A percentile compares a stretch with the other conserved stretches of the same genome.
Conservation (phyloP, 2,113 vertebrate species). For the Scatophagus argus region DNA sequence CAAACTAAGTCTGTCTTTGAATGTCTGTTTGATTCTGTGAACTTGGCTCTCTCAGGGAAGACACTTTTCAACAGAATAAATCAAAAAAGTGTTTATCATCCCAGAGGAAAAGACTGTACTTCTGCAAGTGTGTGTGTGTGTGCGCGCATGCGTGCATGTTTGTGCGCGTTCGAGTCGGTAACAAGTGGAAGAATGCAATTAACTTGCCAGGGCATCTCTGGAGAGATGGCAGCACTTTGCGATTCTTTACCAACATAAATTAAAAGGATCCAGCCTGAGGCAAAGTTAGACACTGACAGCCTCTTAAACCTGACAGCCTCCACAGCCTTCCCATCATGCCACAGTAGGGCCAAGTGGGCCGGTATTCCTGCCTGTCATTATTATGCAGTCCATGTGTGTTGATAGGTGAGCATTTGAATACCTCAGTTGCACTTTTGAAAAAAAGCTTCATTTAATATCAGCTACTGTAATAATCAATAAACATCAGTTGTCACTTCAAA, state of each 20-base stretch:
- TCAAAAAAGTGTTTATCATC: slow-evolving; percentile 64
- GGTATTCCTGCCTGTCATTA: slow-evolving; percentile 68
- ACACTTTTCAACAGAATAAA: slow-evolving; percentile 70
- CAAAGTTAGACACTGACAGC: slow-evolving; percentile 69
- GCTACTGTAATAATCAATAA: slow-evolving; percentile 22
- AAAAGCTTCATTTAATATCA: background rate
- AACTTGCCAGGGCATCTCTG: slow-evolving; percentile 75
- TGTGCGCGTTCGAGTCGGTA: slow-evolving; percentile 50
- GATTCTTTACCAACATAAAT: slow-evolving; percentile 77
- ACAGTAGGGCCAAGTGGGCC: slow-evolving; percentile 61
- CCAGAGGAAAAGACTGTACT: slow-evolving; percentile 59
- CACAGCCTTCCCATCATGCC: slow-evolving; percentile 62
- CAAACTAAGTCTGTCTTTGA: slow-evolving; percentile 50
- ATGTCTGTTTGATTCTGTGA: slow-evolving; percentile 56
- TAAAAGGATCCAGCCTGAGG: slow-evolving; percentile 76
- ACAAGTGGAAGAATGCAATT: slow-evolving; percentile 83
- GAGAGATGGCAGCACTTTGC: slow-evolving; percentile 72
- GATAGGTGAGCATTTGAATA: slow-evolving; percentile 40
- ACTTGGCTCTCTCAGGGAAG: slow-evolving; percentile 51
- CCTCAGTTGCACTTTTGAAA: background rate
- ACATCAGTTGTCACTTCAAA: slow-evolving; percentile 25
- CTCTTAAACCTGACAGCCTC: slow-evolving; percentile 66
- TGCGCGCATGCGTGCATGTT: background rate
- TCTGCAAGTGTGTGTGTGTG: slow-evolving; percentile 7
- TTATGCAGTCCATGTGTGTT: slow-evolving; percentile 22